These are phyloP conservation scores for Drosophila funebris DNA, from an alignment of 1,140 invertebrate genomes.

Conservation along the genomic window DNA sequence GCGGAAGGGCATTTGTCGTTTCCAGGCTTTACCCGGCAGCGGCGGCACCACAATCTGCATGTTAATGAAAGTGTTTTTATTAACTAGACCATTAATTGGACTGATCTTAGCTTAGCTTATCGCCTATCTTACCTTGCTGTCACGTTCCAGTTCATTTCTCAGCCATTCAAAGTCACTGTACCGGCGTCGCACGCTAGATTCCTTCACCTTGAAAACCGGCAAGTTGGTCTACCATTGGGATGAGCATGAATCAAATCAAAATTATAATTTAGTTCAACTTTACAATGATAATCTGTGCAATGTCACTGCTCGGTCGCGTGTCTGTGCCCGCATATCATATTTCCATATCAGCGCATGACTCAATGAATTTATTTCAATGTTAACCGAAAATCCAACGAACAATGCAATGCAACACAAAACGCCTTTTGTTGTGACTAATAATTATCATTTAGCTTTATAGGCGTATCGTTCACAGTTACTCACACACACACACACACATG, in stretches of 20 bases:
- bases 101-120: background rate
- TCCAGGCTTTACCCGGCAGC: conserved; percentile 98
- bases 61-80: background rate
- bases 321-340: conserved; percentile 45
- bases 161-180: conserved; percentile 99
- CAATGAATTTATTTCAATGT: conserved; percentile 29
- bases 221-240: conserved; percentile 97
- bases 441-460: conserved; percentile 62
- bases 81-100: no score
- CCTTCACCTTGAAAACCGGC: conserved; percentile 99
- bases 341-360: conserved; percentile 48
- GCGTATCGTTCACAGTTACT: conserved; percentile 52
- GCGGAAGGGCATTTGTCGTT: conserved; percentile 98
- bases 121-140: conserved; percentile 95
- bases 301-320: background rate
- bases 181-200: conserved; percentile 97
- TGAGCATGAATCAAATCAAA: conserved; percentile 84
- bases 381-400: conserved; percentile 25
- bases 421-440: conserved; percentile 65
- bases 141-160: conserved; percentile 98
- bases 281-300: background rate
- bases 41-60: conserved; percentile 97
- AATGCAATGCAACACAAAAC: conserved; percentile 32
- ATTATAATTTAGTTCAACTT: conserved; percentile 1
- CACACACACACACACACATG: conserved; percentile 5